Evolutionary conservation across 2,797 vertebrate genomes (phyloP).

Genomic region (Girardinus metallicus): DNA sequence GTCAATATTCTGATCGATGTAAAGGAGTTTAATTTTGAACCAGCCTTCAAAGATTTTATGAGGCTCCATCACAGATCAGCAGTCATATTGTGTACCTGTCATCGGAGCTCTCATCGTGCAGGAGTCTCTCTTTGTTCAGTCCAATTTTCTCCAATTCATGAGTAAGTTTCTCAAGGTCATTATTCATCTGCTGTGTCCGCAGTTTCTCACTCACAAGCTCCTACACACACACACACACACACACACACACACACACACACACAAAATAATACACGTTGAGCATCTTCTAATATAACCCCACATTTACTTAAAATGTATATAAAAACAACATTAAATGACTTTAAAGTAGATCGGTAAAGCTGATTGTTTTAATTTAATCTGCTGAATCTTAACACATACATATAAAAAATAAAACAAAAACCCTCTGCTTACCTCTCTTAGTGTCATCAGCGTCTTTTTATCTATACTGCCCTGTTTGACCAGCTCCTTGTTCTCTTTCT

Average conservation of each 20-base stretch:
- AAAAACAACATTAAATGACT: not conserved
- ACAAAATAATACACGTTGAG: conserved; percentile 22
- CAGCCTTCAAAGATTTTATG: not conserved
- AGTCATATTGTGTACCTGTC: conserved; percentile 83
- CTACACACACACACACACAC: conserved; percentile 74
- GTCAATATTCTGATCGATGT: conserved; percentile 1
- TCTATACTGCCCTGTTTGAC: conserved; percentile 93
- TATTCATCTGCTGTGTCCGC: conserved; percentile 95
- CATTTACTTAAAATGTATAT: not conserved
- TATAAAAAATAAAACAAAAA: not conserved
- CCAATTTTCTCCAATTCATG: conserved; percentile 98
- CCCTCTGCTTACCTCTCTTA: conserved; percentile 88
- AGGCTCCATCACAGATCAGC: not conserved
- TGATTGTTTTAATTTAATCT: too few species aligned
- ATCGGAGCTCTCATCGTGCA: conserved; percentile 91
- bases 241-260: conserved; percentile 92
- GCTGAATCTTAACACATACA: not conserved
- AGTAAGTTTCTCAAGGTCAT: conserved; percentile 96
- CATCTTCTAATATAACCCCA: not conserved
- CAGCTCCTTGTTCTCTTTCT: conserved; percentile 95
- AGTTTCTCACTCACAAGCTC: conserved; percentile 97
- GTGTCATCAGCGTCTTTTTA: conserved; percentile 92
- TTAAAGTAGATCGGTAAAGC: not conserved
- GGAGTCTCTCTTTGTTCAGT: conserved; percentile 93
- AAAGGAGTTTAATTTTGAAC: conserved; percentile 8